phyloP scores from a whole-genome alignment of 2,888 invertebrate species.

The Chorisops tibialis region DNA sequence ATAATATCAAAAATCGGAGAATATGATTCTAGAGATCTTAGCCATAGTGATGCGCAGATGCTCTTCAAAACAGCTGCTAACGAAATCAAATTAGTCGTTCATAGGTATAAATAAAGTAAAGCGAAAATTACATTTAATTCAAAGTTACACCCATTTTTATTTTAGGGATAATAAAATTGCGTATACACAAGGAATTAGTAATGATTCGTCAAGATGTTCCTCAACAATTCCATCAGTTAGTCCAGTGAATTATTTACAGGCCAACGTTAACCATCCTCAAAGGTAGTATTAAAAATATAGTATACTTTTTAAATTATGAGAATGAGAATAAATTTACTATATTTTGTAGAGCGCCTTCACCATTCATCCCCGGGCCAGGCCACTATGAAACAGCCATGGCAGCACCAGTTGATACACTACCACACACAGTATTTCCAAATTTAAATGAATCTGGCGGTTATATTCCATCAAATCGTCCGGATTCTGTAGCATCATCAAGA shows the following conservation, averaged over 20 bases:
- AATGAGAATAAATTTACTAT: too few species aligned
- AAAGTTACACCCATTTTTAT: not conserved
- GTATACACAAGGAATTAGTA: conserved; percentile 52
- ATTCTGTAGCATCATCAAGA: conserved; percentile 38
- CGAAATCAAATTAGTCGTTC: conserved; percentile 75
- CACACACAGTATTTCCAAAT: conserved; percentile 57
- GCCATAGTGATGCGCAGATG: conserved; percentile 88
- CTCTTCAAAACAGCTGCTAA: conserved; percentile 78
- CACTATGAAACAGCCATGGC: conserved; percentile 48
- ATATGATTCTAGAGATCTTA: conserved; percentile 80
- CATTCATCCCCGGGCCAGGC: conserved; percentile 56
- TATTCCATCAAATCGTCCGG: conserved; percentile 42
- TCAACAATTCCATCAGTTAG: conserved; percentile 48
- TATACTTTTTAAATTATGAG: not conserved
- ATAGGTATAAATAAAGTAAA: conserved; percentile 61
- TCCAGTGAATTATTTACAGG: conserved; percentile 34
- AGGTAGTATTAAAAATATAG: conserved; percentile 53
- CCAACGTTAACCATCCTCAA: conserved; percentile 50
- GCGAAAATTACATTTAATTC: not conserved
- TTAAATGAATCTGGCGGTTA: conserved; percentile 51
- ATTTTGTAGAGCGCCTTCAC: conserved; percentile 53
- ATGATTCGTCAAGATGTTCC: conserved; percentile 55
- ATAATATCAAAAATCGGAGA: conserved; percentile 86
- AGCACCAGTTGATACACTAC: conserved; percentile 50
- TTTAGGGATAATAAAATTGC: conserved; percentile 51